Percentiles rank a stretch among this genome's conserved stretches.
phyloP scores from a whole-genome alignment of 2,113 vertebrate genomes.

The Menura novaehollandiae region DNA sequence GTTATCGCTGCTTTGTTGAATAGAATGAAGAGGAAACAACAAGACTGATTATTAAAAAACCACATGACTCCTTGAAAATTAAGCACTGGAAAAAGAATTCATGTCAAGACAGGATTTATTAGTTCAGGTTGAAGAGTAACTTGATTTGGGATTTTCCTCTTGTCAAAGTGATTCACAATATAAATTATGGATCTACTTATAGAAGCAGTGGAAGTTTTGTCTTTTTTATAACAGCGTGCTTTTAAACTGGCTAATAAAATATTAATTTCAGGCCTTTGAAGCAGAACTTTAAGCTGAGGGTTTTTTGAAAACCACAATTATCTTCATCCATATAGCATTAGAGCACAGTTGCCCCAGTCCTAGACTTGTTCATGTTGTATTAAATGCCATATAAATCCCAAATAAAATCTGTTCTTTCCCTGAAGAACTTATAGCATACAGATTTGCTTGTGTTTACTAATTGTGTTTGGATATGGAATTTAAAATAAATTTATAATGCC shows the following conservation, averaged over 20 bases:
- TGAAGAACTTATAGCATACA: neutral
- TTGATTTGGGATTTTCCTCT: constrained; percentile 52
- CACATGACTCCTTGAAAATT: constrained; percentile 52
- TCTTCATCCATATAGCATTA: neutral
- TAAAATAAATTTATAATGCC: neutral
- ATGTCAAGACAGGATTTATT: constrained; percentile 56
- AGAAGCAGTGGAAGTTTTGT: neutral
- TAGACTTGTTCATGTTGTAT: neutral
- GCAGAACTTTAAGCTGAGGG: neutral
- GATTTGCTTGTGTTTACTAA: neutral
- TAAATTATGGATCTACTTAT: neutral
- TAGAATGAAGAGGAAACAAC: neutral
- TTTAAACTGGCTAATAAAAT: neutral
- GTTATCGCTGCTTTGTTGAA: neutral
- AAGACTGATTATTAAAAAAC: constrained; percentile 22
- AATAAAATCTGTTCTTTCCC: neutral
- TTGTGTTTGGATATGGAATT: neutral
- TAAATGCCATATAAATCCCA: neutral
- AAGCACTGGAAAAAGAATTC: constrained; percentile 26
- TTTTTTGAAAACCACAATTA: neutral
- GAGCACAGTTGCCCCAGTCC: neutral
- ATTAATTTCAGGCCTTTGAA: neutral
- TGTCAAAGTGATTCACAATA: constrained; percentile 14
- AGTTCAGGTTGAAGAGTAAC: constrained; percentile 37
- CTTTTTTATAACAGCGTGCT: neutral